Evolutionary conservation across 2,113 vertebrate genomes (phyloP).

Genomic region (Phyllopteryx taeniolatus): DNA sequence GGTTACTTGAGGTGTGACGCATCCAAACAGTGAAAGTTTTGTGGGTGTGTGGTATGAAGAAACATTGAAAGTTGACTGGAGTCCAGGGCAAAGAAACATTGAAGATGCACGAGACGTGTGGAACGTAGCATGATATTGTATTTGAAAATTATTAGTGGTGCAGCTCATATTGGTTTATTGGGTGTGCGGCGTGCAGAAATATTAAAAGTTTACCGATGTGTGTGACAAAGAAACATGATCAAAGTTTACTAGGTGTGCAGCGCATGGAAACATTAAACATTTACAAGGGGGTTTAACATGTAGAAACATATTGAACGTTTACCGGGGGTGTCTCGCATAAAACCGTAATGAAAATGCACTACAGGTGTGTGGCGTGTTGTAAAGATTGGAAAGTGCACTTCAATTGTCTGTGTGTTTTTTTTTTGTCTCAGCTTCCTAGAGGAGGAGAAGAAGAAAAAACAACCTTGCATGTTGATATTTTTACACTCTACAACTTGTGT

Average conservation of each 20-base stretch:
- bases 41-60: not conserved
- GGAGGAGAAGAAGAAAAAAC: not conserved
- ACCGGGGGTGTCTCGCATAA: not conserved
- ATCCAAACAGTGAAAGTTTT: not conserved
- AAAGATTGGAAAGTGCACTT: not conserved
- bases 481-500: not conserved
- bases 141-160: too few relatives aligned
- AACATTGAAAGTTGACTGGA: not conserved
- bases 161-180: not conserved
- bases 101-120: too few relatives aligned
- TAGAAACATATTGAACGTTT: not conserved
- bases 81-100: not conserved
- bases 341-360: not conserved
- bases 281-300: not conserved
- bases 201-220: not conserved
- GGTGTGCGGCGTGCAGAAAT: not conserved
- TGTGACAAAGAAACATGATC: not conserved
- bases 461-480: not conserved
- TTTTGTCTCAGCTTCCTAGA: not conserved
- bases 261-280: not conserved
- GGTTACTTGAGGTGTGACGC: not conserved
- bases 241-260: not conserved
- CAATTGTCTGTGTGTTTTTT: not conserved
- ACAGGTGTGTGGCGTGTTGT: not conserved
- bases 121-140: too few relatives aligned